Conservation (phyloP, 2,113 vertebrate species). For the Alectura lathami region DNA sequence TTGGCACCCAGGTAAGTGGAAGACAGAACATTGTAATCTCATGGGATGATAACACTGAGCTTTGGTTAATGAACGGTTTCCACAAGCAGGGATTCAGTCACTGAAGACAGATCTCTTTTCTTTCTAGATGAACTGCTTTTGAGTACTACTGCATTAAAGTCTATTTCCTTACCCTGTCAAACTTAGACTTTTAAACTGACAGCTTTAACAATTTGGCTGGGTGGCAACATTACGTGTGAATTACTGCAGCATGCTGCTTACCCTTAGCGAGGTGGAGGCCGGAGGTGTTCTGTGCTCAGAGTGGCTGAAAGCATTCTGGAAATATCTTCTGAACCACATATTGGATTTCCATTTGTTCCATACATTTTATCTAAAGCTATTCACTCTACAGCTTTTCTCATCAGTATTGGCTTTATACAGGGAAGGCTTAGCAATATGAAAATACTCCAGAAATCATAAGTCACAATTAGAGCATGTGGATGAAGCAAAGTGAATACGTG, state of each 20-base stretch:
- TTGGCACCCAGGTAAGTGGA: neutral
- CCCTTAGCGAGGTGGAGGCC: neutral
- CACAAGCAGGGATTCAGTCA: neutral
- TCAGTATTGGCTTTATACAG: neutral
- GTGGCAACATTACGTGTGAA: neutral
- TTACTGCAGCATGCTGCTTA: neutral
- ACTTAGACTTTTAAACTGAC: neutral
- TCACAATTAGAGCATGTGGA: neutral
- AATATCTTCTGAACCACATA: neutral
- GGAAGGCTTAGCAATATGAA: neutral
- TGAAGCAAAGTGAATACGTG: neutral
- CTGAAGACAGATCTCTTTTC: neutral
- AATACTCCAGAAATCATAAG: neutral
- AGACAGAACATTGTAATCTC: neutral
- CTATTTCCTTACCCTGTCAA: neutral
- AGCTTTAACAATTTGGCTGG: neutral
- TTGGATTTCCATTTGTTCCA: neutral
- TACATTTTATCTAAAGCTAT: neutral
- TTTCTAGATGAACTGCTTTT: neutral
- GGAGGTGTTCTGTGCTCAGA: neutral
- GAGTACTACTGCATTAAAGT: neutral
- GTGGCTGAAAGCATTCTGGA: neutral
- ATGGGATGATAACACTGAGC: neutral
- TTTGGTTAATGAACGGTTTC: slow-evolving; percentile 1
- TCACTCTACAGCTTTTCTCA: neutral